These are phyloP conservation scores for Ganaspis sp. DNA, from an alignment of 1,140 invertebrate species.

Conservation along the genomic window DNA sequence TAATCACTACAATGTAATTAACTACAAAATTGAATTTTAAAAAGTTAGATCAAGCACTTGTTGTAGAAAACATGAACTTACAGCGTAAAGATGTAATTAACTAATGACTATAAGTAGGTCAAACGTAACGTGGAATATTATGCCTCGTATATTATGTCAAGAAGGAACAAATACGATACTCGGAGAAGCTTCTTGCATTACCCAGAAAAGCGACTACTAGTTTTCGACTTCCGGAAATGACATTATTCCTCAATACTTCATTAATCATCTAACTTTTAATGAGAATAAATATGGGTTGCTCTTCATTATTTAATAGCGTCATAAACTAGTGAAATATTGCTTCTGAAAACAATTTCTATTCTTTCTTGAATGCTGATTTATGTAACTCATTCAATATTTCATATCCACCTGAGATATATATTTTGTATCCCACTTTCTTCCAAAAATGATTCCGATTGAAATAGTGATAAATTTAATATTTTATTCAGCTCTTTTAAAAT, in stretches of 20 bases:
- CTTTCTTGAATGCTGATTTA: background rate
- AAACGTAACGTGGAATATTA: background rate
- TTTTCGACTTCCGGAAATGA: slow-evolving; percentile 6
- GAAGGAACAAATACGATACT: background rate
- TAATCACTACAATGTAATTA: too few relatives aligned
- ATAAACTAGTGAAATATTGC: slow-evolving; percentile 18
- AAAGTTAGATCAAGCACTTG: too few relatives aligned
- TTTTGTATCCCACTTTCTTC: too few relatives aligned
- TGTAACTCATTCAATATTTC: background rate
- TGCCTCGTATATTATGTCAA: background rate
- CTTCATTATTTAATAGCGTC: slow-evolving; percentile 6
- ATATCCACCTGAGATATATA: too few relatives aligned
- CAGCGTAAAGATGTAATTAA: slow-evolving; percentile 65
- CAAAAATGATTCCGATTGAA: too few relatives aligned
- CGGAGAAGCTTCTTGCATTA: background rate
- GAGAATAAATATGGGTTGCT: slow-evolving; percentile 5
- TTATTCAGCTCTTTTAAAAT: too few relatives aligned
- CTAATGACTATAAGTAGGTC: slow-evolving; percentile 31
- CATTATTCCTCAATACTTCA: background rate
- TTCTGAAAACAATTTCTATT: background rate
- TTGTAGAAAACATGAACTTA: too few relatives aligned
- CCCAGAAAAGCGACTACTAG: background rate
- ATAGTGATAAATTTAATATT: too few relatives aligned
- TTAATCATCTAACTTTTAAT: slow-evolving; percentile 25
- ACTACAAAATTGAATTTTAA: too few relatives aligned